These are phyloP conservation scores for Morone saxatilis DNA, from an alignment of 2,113 vertebrate genomes.

Conservation along the genomic window DNA sequence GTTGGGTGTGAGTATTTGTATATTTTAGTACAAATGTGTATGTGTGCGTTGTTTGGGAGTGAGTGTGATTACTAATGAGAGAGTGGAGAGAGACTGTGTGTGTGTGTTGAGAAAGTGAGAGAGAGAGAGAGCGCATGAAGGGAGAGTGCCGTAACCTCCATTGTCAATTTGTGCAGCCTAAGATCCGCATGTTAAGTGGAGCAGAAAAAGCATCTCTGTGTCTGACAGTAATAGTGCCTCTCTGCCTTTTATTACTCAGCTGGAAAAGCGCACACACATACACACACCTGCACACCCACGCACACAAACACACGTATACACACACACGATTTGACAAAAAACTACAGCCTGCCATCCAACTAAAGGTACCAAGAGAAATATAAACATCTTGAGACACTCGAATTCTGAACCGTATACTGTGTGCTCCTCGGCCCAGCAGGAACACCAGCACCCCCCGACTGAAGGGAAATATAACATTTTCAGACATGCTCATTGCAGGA, in stretches of 20 bases:
- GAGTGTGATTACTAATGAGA: conserved; percentile 43
- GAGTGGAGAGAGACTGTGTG: background rate
- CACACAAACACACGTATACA: background rate
- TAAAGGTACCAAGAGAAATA: conserved; percentile 5
- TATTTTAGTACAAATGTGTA: conserved; percentile 12
- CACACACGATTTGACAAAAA: conserved; percentile 40
- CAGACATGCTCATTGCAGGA: background rate
- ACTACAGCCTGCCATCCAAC: conserved; percentile 7
- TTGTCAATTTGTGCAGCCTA: conserved; percentile 53
- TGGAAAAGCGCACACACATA: background rate
- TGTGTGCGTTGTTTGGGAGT: conserved; percentile 9
- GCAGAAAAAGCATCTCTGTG: conserved; percentile 49
- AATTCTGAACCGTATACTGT: background rate
- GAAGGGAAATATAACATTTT: background rate
- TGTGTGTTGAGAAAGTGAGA: background rate
- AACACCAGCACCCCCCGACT: no score
- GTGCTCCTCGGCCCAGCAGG: background rate
- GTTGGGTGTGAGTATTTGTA: conserved; percentile 16
- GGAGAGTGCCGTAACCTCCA: conserved; percentile 32
- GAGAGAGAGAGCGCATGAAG: conserved; percentile 8
- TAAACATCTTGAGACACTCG: background rate
- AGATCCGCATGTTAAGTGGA: conserved; percentile 59
- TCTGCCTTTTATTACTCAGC: conserved; percentile 46
- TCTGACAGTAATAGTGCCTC: conserved; percentile 53
- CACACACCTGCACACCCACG: background rate